A percentile compares a stretch with the other conserved stretches of the same genome.
Conservation (phyloP, 2,113 vertebrate genomes). For the Aspidoscelis tigris region DNA sequence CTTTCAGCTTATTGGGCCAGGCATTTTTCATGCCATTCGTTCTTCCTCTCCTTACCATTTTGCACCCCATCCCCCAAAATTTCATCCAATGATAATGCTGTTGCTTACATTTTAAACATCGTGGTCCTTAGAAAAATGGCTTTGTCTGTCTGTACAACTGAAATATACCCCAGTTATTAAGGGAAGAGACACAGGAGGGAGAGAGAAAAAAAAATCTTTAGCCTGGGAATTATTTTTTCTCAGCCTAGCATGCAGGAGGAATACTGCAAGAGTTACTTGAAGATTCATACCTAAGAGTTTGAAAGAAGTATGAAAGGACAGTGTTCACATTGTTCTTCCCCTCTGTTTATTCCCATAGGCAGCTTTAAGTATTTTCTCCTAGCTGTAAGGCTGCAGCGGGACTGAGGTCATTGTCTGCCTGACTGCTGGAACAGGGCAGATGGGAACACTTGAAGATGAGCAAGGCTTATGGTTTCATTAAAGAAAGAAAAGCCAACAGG, state of each 20-base stretch:
- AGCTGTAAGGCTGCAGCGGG: background rate
- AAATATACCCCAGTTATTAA: background rate
- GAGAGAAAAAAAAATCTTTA: background rate
- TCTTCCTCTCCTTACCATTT: background rate
- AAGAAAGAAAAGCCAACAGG: background rate
- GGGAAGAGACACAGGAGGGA: background rate
- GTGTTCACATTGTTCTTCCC: too few species aligned
- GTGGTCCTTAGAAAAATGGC: background rate
- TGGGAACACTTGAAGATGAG: background rate
- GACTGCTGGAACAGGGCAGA: background rate
- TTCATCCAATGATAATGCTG: background rate
- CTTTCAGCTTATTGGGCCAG: background rate
- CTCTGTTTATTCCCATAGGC: too few species aligned
- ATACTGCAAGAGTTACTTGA: background rate
- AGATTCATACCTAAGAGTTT: background rate
- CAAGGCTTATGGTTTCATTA: background rate
- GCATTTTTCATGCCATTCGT: background rate
- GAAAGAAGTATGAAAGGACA: background rate
- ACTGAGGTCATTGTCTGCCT: slow-evolving; percentile 10
- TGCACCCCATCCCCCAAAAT: background rate
- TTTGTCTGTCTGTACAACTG: background rate
- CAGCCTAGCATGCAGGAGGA: background rate
- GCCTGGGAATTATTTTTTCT: background rate
- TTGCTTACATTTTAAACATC: background rate
- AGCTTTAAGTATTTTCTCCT: background rate